phyloP scores from a whole-genome alignment of 2,113 vertebrate species.

The Catharus minimus region DNA sequence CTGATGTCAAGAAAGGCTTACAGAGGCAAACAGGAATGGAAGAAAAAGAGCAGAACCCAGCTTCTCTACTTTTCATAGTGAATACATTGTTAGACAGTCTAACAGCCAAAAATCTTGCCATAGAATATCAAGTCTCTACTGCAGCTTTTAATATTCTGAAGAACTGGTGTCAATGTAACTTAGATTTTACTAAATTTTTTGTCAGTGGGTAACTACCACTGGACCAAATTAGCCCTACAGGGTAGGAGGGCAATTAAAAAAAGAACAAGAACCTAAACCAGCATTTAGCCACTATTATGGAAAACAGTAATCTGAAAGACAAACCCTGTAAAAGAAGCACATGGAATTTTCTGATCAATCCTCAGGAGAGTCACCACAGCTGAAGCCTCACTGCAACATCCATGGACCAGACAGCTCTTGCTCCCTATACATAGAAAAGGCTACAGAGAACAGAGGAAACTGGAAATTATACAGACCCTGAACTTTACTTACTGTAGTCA shows the following conservation, averaged over 20 bases:
- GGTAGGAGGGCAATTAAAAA: not conserved
- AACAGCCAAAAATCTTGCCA: not conserved
- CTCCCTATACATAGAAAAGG: not conserved
- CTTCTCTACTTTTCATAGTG: not conserved
- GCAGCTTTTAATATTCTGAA: not conserved
- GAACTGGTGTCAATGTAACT: not conserved
- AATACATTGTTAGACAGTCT: not conserved
- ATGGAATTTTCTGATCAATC: not conserved
- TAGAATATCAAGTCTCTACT: not conserved
- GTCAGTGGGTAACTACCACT: not conserved
- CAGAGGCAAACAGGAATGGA: not conserved
- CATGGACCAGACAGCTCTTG: accelerated
- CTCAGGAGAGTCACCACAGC: not conserved
- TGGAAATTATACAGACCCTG: not conserved
- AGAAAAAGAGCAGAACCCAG: not conserved
- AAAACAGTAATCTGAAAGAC: not conserved
- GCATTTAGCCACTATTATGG: not conserved
- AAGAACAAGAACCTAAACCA: not conserved
- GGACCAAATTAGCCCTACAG: not conserved
- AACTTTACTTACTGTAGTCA: conserved; percentile 63
- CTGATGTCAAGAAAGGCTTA: not conserved
- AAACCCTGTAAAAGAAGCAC: not conserved
- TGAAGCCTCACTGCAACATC: not conserved
- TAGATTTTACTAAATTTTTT: not conserved
- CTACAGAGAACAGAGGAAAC: not conserved